Evolutionary conservation across 2,113 vertebrate species (phyloP).

Genomic region (Crocuta crocuta): DNA sequence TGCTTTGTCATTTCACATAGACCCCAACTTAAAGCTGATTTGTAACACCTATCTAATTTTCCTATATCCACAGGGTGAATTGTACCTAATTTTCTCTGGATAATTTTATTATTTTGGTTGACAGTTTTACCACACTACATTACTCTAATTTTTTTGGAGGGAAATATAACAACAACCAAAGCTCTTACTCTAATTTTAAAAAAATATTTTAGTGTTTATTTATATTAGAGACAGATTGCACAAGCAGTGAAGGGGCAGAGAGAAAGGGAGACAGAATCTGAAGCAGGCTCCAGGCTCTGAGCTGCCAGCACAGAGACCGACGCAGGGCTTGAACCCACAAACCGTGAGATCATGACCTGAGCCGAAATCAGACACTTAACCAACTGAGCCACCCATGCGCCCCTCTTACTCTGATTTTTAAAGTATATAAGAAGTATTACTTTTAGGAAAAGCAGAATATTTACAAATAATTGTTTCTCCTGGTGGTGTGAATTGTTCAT

Average conservation of each 20-base stretch:
- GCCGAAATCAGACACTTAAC: not conserved
- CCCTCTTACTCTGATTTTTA: not conserved
- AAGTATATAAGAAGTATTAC: not conserved
- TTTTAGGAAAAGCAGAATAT: constrained; percentile 57
- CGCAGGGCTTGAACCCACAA: not conserved
- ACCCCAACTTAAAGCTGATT: not conserved
- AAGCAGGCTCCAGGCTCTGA: too few species aligned
- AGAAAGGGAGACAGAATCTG: too few species aligned
- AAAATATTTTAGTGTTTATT: not conserved
- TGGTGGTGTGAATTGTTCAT: constrained; percentile 70
- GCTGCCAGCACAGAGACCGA: too few species aligned
- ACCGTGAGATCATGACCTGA: not conserved
- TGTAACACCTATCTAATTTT: not conserved
- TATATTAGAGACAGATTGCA: not conserved
- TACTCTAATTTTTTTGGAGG: constrained; percentile 4
- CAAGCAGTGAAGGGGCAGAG: too few species aligned
- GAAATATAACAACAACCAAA: not conserved
- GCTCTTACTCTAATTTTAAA: not conserved
- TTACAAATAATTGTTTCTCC: constrained; percentile 69
- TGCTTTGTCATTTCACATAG: not conserved
- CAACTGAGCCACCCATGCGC: too few species aligned
- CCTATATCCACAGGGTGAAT: not conserved
- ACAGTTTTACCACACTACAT: not conserved
- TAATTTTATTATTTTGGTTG: constrained; percentile 21
- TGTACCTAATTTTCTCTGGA: not conserved